phyloP scores from a whole-genome alignment of 1,140 invertebrate genomes.

The Drosophila kanapiae region DNA sequence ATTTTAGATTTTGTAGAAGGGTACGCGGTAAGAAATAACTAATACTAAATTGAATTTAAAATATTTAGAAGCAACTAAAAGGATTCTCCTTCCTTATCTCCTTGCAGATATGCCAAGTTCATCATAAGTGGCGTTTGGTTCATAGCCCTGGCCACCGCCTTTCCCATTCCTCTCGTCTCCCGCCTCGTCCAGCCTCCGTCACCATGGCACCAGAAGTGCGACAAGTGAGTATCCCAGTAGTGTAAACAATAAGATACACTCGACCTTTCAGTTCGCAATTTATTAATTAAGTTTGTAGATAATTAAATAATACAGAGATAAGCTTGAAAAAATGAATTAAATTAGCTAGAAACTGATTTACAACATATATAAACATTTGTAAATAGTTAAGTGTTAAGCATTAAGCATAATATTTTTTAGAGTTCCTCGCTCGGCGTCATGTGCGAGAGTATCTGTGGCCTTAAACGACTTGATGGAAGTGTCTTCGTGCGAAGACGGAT shows the following conservation, averaged over 20 bases:
- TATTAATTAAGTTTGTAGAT: not conserved
- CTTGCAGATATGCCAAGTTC: constrained; percentile 87
- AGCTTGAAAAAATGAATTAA: not conserved
- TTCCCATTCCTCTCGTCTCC: constrained; percentile 92
- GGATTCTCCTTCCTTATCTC: not conserved
- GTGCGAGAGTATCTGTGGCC: not conserved
- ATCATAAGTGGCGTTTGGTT: constrained; percentile 92
- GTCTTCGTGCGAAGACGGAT: constrained; percentile 23
- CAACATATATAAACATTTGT: no score
- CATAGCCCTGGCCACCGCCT: constrained; percentile 91
- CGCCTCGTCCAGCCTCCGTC: constrained; percentile 86
- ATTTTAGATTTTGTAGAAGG: not conserved
- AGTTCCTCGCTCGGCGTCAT: not conserved
- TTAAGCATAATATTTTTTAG: not conserved
- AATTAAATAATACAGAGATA: not conserved
- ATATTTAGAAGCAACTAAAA: constrained; percentile 22
- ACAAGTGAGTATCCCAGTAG: constrained; percentile 86
- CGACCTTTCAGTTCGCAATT: not conserved
- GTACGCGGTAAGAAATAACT: not conserved
- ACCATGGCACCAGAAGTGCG: constrained; percentile 87
- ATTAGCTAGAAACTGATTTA: not conserved
- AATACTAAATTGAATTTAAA: constrained; percentile 6
- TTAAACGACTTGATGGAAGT: constrained; percentile 8
- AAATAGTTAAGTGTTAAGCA: not conserved
- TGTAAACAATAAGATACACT: constrained; percentile 4